Conservation (phyloP, 2,113 vertebrate genomes). For the Albula goreensis region DNA sequence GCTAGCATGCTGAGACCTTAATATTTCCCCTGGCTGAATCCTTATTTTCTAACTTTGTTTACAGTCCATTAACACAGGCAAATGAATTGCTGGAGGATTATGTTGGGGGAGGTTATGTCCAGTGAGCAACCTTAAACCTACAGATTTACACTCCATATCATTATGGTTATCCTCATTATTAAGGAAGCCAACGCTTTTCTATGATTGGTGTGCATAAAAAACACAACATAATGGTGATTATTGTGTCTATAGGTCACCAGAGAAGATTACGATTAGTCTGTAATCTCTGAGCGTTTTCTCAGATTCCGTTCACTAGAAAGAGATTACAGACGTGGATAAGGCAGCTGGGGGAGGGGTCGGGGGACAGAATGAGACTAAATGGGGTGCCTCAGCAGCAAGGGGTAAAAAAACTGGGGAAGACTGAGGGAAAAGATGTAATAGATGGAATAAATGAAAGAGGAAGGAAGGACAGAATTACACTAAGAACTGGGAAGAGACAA, state of each 20-base stretch:
- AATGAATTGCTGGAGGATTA: slow-evolving; percentile 22
- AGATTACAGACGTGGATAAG: neutral
- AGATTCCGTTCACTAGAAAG: slow-evolving; percentile 58
- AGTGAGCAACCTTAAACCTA: neutral
- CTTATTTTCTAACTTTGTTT: neutral
- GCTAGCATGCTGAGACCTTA: neutral
- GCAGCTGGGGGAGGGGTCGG: slow-evolving; percentile 10
- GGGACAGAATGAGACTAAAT: neutral
- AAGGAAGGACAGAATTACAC: slow-evolving; percentile 34
- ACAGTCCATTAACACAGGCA: neutral
- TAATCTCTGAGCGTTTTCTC: slow-evolving; percentile 43
- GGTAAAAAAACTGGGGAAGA: neutral
- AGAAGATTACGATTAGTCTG: slow-evolving; percentile 48
- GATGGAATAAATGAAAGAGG: slow-evolving; percentile 19
- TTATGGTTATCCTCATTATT: neutral
- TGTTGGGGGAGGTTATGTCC: slow-evolving; percentile 14
- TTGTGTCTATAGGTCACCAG: slow-evolving; percentile 31
- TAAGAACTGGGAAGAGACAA: slow-evolving; percentile 32
- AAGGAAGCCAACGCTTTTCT: neutral
- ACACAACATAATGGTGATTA: slow-evolving; percentile 32
- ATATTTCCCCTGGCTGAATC: neutral
- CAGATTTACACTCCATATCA: neutral
- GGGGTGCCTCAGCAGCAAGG: neutral
- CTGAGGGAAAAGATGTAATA: neutral
- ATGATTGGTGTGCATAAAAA: neutral